Evolutionary conservation across 2,797 vertebrate genomes (phyloP).

Genomic region (Gymnodraco acuticeps): DNA sequence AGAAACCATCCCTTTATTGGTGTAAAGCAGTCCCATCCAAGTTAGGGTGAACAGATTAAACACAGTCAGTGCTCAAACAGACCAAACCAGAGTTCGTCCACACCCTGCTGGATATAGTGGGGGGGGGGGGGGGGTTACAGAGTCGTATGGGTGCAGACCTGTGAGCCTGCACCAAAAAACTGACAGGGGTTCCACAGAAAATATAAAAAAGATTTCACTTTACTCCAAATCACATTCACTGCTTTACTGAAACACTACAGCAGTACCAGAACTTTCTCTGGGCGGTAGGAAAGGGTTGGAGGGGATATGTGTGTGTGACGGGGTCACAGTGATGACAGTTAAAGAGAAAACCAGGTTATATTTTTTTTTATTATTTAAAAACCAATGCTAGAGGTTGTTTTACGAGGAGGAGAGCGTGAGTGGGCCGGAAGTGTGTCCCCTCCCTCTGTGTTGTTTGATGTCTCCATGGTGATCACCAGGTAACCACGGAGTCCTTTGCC

Average conservation of each 20-base stretch:
- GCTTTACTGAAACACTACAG: constrained; percentile 65
- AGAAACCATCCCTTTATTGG: constrained; percentile 79
- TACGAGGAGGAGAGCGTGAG: constrained; percentile 27
- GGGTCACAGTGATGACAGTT: constrained; percentile 60
- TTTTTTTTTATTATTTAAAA: constrained; percentile 14
- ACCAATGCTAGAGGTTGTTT: constrained; percentile 34
- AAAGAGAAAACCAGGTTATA: constrained; percentile 28
- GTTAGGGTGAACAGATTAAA: constrained; percentile 58
- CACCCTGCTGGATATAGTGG: constrained; percentile 29
- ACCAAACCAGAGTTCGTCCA: constrained; percentile 53
- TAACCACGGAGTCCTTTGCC: constrained; percentile 42
- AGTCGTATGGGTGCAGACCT: constrained; percentile 26
- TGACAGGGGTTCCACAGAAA: constrained; percentile 56
- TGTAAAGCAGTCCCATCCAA: constrained; percentile 65
- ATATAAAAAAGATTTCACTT: constrained; percentile 51
- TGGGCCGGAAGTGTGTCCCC: constrained; percentile 35
- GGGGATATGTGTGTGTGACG: constrained; percentile 14
- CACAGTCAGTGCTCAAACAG: constrained; percentile 75
- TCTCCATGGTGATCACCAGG: constrained; percentile 50
- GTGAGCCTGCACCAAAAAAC: constrained; percentile 18
- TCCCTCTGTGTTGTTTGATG: constrained; percentile 44
- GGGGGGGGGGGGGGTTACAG: constrained; percentile 9
- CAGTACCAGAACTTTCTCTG: constrained; percentile 62
- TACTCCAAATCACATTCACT: constrained; percentile 66
- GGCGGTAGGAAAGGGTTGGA: constrained; percentile 42